Conservation (phyloP, 2,888 invertebrate genomes). For the Hoplodrina blanda region DNA sequence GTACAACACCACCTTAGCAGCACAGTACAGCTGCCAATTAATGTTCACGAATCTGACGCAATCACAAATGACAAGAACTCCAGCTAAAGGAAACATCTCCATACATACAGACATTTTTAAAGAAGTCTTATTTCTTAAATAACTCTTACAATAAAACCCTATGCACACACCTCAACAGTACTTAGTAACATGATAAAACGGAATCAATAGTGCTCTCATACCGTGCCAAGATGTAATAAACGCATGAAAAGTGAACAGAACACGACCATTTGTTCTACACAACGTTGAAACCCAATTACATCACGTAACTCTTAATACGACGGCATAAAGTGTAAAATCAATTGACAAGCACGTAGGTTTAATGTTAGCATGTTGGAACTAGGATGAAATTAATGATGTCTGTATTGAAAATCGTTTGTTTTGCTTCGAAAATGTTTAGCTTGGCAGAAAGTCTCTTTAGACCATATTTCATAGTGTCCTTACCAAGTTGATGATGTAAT, state of each 20-base stretch:
- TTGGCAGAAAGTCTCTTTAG: slow-evolving; percentile 68
- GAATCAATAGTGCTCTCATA: slow-evolving; percentile 84
- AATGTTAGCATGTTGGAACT: slow-evolving; percentile 71
- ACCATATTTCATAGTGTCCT: slow-evolving; percentile 71
- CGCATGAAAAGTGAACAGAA: slow-evolving; percentile 84
- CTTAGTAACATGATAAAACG: slow-evolving; percentile 80
- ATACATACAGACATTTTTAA: neutral
- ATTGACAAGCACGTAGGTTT: slow-evolving; percentile 46
- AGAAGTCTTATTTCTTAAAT: neutral
- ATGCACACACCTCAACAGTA: slow-evolving; percentile 70
- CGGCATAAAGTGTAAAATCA: slow-evolving; percentile 63
- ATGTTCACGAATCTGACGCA: neutral
- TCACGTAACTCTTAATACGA: slow-evolving; percentile 59
- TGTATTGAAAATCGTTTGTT: slow-evolving; percentile 84
- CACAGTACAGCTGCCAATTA: neutral
- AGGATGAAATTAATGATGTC: slow-evolving; percentile 83
- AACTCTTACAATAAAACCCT: neutral
- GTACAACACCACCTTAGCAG: no score
- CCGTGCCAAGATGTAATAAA: slow-evolving; percentile 86
- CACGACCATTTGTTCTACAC: slow-evolving; percentile 79
- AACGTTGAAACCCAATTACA: slow-evolving; percentile 55
- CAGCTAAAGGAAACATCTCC: neutral
- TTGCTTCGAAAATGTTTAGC: slow-evolving; percentile 75
- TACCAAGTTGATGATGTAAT: slow-evolving; percentile 55
- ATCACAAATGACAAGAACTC: slow-evolving; percentile 1